Base-by-base conservation (phyloP, 2,888 invertebrate species). In the Platynereis dumerilii region DNA sequence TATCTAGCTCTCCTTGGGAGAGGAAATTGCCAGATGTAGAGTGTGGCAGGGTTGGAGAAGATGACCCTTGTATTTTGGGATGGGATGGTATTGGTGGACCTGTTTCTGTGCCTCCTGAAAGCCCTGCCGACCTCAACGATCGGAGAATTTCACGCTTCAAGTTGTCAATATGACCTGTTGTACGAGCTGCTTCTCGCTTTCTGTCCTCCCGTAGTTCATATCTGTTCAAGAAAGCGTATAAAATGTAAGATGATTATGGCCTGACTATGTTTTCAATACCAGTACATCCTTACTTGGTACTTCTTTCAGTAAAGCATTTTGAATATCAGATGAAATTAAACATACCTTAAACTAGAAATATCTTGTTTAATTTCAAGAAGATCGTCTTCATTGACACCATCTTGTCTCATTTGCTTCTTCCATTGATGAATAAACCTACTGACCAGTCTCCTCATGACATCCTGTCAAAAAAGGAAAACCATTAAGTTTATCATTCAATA, bases 311-410 rank as follows among this genome's bases (percentile, higher is more conserved):
- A n/a, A n/a, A n/a, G n/a, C n/a, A n/a, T n/a, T n/a, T n/a, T n/a
- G n/a, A n/a, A n/a, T n/a, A n/a, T n/a, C n/a, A n/a, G n/a, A n/a
- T n/a, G n/a, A n/a, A n/a, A n/a, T n/a, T n/a, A n/a, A n/a, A n/a
- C n/a, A n/a, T 67, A 87, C 87, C 87, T 80, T 22, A 87, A 78
- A 76, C 87, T 87, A 24, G 86, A 87, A 22, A 87, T 87, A 69
- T 87, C 87, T 72, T 87, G 87, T 76, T 87, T 87, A 59, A 87
- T 87, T 75, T 87, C 87, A 34, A 87, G 76, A 27, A 87, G 72
- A 72, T 87, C 87, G 69, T 87, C 87, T 74, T 87, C 87, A 72
- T 87, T 87, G 22, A 87, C 87, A 2, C 87, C 86, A 72, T 86
- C 86, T 79, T 86, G 86, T 58, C 87, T 80, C 75, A 85, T 81